These are phyloP conservation scores for Otolemur crassicaudatus DNA, from an alignment of 2,797 vertebrate genomes.

Conservation along the genomic window DNA sequence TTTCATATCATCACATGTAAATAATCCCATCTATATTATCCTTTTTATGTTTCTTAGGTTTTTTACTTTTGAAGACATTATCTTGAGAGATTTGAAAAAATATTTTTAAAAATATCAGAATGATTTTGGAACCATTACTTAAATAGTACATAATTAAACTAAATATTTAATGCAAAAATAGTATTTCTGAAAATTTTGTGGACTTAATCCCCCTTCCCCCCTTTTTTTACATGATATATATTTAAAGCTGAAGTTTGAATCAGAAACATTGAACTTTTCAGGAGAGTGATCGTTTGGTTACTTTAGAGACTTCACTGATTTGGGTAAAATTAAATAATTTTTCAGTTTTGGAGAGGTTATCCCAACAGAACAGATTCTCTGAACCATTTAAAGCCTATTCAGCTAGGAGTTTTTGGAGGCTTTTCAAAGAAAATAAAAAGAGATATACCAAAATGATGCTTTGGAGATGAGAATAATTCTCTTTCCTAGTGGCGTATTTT, in stretches of 20 bases:
- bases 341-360: neutral
- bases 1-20: neutral
- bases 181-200: neutral
- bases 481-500: neutral
- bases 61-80: neutral
- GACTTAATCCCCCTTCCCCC: neutral
- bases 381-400: neutral
- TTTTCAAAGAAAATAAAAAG: conserved; percentile 17
- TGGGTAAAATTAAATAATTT: conserved; percentile 5
- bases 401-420: neutral
- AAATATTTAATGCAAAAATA: conserved; percentile 3
- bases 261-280: conserved; percentile 6
- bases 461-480: neutral
- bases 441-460: neutral
- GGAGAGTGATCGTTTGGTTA: neutral
- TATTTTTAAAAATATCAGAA: neutral
- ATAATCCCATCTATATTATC: neutral
- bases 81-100: neutral
- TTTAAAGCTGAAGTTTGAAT: neutral
- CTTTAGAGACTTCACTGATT: neutral
- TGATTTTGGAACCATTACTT: neutral
- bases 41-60: neutral
- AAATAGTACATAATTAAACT: neutral
- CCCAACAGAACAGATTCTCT: neutral
- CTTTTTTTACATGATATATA: neutral